Evolutionary conservation across 2,888 invertebrate species (phyloP).

Genomic region (Exephanes ischioxanthus): DNA sequence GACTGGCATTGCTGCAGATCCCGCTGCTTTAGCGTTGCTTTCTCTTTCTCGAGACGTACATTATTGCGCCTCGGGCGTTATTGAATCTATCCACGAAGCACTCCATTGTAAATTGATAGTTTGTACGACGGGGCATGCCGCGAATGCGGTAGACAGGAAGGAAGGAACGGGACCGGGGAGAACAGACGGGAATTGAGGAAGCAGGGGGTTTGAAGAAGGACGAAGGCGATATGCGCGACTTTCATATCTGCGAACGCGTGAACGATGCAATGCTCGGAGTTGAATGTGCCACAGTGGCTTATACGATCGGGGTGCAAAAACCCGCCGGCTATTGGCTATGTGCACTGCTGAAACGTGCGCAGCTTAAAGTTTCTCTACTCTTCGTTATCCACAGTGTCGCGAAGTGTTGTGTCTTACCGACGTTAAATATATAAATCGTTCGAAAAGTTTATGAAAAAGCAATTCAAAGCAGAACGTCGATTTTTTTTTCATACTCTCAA

Average conservation of each 20-base stretch:
- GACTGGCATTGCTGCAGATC: conserved; percentile 28
- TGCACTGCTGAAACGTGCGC: conserved; percentile 12
- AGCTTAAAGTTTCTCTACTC: background rate
- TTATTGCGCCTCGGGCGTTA: conserved; percentile 70
- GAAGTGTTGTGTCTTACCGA: background rate
- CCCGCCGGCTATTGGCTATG: conserved; percentile 5
- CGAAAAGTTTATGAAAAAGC: no score
- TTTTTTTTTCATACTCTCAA: no score
- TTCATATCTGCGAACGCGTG: conserved; percentile 34
- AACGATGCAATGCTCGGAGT: conserved; percentile 22
- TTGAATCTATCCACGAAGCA: conserved; percentile 70
- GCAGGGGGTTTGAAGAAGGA: background rate
- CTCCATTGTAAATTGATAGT: conserved; percentile 76
- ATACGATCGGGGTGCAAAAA: background rate
- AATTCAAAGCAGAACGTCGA: no score
- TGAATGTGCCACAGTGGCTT: conserved; percentile 22
- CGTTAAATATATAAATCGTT: background rate
- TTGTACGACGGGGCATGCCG: conserved; percentile 58
- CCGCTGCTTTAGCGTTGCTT: conserved; percentile 45
- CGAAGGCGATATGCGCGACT: conserved; percentile 35
- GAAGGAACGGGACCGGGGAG: conserved; percentile 50
- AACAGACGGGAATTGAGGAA: conserved; percentile 45
- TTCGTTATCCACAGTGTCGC: background rate
- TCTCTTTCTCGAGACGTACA: conserved; percentile 36
- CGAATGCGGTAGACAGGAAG: conserved; percentile 39